Conservation (phyloP, 2,113 vertebrate genomes). For the Tringa solitaria region DNA sequence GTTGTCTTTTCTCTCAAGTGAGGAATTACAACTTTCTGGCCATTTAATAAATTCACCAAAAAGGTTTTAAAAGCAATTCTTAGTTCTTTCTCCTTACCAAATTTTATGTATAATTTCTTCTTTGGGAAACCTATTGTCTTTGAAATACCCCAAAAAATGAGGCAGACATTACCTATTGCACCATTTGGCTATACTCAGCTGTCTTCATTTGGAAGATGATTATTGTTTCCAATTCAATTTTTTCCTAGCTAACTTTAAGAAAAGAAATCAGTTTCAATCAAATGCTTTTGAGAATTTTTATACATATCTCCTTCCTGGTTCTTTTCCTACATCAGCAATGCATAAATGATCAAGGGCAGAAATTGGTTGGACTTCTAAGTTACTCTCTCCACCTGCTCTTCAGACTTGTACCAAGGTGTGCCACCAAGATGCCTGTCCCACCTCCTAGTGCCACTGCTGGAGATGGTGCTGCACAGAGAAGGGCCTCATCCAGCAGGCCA, state of each 20-base stretch:
- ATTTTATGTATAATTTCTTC: background rate
- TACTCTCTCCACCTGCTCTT: background rate
- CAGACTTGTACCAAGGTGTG: background rate
- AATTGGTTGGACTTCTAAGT: background rate
- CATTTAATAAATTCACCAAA: background rate
- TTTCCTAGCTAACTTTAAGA: background rate
- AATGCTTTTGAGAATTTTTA: background rate
- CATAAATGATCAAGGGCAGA: background rate
- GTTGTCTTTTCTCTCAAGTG: background rate
- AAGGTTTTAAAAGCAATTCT: background rate
- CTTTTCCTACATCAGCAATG: background rate
- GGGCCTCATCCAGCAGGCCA: background rate
- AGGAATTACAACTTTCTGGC: background rate
- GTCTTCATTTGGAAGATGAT: background rate
- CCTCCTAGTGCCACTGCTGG: background rate
- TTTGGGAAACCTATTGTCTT: background rate
- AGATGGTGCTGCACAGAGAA: accelerated
- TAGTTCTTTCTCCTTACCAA: background rate
- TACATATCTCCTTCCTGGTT: background rate
- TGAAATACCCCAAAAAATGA: background rate
- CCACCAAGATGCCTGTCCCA: background rate
- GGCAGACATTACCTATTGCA: background rate
- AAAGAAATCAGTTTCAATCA: background rate
- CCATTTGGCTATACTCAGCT: background rate
- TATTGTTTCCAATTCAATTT: background rate